Conservation (phyloP, 2,888 invertebrate genomes). For the Petrophora chlorosata region DNA sequence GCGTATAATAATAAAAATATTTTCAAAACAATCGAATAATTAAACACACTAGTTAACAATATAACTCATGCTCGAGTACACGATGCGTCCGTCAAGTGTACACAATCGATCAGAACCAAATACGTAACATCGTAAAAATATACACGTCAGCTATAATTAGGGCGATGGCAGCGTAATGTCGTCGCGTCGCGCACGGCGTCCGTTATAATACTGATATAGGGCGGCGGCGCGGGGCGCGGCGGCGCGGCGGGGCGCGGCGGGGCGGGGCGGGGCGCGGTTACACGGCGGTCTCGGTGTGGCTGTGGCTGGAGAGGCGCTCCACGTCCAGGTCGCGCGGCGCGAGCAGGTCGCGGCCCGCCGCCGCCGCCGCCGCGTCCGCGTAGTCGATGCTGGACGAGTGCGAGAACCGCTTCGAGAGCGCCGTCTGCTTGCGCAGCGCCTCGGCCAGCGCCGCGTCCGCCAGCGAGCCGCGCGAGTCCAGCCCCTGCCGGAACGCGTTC, state of each 20-base stretch:
- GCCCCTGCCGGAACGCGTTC: constrained; percentile 99
- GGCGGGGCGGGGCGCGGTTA: constrained; percentile 70
- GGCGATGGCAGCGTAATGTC: constrained; percentile 67
- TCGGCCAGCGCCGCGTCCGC: constrained; percentile 96
- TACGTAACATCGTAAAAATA: constrained; percentile 65
- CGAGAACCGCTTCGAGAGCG: constrained; percentile 95
- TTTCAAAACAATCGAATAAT: constrained; percentile 84
- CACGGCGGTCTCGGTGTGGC: constrained; percentile 97
- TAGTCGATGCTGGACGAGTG: constrained; percentile 95
- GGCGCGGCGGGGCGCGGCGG: constrained; percentile 25
- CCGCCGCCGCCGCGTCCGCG: constrained; percentile 91
- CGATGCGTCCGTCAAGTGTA: constrained; percentile 33
- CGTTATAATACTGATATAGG: constrained; percentile 53
- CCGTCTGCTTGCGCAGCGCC: constrained; percentile 96
- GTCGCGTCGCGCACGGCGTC: constrained; percentile 46
- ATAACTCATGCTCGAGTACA: constrained; percentile 73
- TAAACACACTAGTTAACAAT: constrained; percentile 84
- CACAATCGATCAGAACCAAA: constrained; percentile 57
- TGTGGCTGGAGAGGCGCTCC: constrained; percentile 95
- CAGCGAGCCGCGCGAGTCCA: constrained; percentile 97
- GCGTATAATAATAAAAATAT: constrained; percentile 83
- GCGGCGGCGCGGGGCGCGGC: constrained; percentile 37
- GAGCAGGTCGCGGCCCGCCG: constrained; percentile 93
- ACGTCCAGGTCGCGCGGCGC: constrained; percentile 96
- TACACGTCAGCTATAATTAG: constrained; percentile 61